Conservation (phyloP, 2,888 invertebrate species). For the Acanthacorydalis orientalis region DNA sequence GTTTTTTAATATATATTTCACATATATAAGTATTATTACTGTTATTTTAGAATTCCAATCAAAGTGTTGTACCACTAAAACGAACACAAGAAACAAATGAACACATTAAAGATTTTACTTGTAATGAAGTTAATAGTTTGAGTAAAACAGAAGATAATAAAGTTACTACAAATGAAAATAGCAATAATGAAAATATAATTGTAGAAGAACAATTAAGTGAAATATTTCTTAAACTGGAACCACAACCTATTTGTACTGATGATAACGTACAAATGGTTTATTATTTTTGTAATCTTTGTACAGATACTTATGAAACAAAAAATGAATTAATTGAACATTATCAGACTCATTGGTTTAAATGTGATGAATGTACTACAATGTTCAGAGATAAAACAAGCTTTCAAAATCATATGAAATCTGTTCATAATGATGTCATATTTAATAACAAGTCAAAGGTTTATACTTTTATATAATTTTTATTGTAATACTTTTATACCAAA, state of each 20-base stretch:
- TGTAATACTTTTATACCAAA: not conserved
- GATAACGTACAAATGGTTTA: conserved; percentile 8
- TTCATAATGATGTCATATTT: conserved; percentile 13
- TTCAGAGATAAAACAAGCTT: conserved; percentile 30
- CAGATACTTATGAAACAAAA: conserved; percentile 21
- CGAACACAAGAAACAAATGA: not conserved
- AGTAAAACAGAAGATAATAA: not conserved
- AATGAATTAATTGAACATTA: conserved; percentile 23
- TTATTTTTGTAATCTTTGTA: conserved; percentile 26
- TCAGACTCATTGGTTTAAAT: conserved; percentile 25
- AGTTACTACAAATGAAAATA: not conserved
- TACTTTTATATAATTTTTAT: not conserved
- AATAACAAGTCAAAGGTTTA: too few relatives aligned
- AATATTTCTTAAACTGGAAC: not conserved
- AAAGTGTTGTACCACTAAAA: not conserved
- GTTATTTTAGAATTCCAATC: not conserved
- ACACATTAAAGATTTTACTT: too few relatives aligned
- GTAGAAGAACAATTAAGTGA: conserved; percentile 6
- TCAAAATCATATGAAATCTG: conserved; percentile 20
- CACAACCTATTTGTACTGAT: not conserved
- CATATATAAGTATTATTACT: too few relatives aligned
- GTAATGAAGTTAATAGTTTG: not conserved
- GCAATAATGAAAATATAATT: not conserved
- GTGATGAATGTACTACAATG: conserved; percentile 24
- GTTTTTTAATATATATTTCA: too few relatives aligned